These are phyloP conservation scores for Anarrhichthys ocellatus DNA, from an alignment of 2,113 vertebrate genomes.

Conservation along the genomic window DNA sequence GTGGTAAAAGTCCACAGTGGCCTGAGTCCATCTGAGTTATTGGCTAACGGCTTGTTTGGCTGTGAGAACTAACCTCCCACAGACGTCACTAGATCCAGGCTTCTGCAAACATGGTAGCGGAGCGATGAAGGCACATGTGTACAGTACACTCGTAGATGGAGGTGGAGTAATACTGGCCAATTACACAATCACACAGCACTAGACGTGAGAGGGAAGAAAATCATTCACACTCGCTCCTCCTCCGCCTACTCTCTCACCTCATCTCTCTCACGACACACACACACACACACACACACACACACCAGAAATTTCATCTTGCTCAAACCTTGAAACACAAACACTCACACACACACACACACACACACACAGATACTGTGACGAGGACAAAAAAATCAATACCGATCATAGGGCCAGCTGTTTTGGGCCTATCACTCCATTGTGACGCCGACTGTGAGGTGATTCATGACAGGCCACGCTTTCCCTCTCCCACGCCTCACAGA, in stretches of 20 bases:
- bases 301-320: conserved; percentile 45
- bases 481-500: conserved; percentile 64
- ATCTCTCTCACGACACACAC: conserved; percentile 4
- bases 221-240: conserved; percentile 45
- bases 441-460: conserved; percentile 68
- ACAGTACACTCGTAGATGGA: conserved; percentile 49
- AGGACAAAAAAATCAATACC: conserved; percentile 76
- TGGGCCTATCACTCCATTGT: conserved; percentile 69
- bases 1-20: conserved; percentile 73
- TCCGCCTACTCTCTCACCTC: conserved; percentile 38
- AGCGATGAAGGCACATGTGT: conserved; percentile 53
- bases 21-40: conserved; percentile 55
- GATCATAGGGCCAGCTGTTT: conserved; percentile 80
- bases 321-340: conserved; percentile 10
- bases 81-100: conserved; percentile 65
- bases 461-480: conserved; percentile 60
- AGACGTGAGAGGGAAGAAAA: conserved; percentile 62
- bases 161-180: conserved; percentile 61
- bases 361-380: conserved; percentile 4
- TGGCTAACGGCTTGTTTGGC: conserved; percentile 73
- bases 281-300: conserved; percentile 2
- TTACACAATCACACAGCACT: conserved; percentile 69
- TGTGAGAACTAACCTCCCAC: conserved; percentile 51
- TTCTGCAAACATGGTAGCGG: conserved; percentile 73
- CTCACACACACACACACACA: conserved; percentile 14